Base-by-base conservation (phyloP, 2,797 vertebrate genomes). In the Sebastes matsubarae region DNA sequence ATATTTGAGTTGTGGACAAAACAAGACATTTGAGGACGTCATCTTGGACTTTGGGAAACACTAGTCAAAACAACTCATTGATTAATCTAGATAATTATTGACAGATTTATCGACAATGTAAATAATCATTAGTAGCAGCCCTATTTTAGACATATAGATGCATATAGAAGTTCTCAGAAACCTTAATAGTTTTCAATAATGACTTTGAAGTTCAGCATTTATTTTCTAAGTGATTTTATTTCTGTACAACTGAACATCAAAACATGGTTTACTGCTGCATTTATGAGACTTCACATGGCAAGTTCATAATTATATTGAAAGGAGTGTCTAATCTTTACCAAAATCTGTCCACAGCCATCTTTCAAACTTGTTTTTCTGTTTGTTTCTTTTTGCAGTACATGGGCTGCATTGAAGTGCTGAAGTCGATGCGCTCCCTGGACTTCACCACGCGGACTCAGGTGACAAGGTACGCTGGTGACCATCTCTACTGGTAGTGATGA, bases 401-500 rank as follows among this genome's bases (percentile, higher is more conserved):
- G 98, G 98, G 98, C 76, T 99, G 98, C 90, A 99, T 99, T 2
- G 98, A 99, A 91, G 98, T 99, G 69, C 89, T 98, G 68, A 97
- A 97, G 73, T 99, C 98, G 18, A 99, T 99, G 98, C 96, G 98
- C 25, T 99, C 98, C 18, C 94, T 99, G 75, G 98, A 99, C 90
- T 99, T 99, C 91, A 98, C 95, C 93, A 99, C 98, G 0, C 95
- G 98, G 66, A 99, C 98, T 8, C 98, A 99, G 89, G 98, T 99
- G 90, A 99, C 98, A 69, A 98, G 97, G 98, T 99, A 96, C 85
- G 82, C 70, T 36, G 58, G 22, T 67, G n/a, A 72, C 63, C 27
- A 3, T 67, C 46, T 71, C 2, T 60, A 6, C 16, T 76, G 68
- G 12, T 42, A 5, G 18, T 55, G 72, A 6, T 77, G 77, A 80